Evolutionary conservation across 1,140 invertebrate genomes (phyloP).

Genomic region (Dreissena rostriformis): DNA sequence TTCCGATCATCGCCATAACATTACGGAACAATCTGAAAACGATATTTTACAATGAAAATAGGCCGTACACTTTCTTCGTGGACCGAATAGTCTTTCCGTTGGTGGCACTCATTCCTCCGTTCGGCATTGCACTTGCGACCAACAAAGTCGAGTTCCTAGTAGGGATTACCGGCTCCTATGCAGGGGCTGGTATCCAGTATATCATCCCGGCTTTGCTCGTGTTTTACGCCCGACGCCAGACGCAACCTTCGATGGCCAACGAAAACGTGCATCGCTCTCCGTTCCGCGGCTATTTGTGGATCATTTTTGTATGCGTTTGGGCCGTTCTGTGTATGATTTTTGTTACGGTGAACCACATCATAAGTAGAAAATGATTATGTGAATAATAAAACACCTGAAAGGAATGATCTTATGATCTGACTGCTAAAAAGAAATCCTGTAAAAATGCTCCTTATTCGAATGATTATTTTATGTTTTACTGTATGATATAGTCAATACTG

Average conservation of each 20-base stretch:
- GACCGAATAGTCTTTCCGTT: conserved; percentile 81
- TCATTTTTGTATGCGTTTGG: conserved; percentile 92
- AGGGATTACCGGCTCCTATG: conserved; percentile 94
- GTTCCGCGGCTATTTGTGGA: conserved; percentile 89
- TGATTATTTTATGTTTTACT: too few species aligned
- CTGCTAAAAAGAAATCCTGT: too few species aligned
- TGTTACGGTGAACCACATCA: conserved; percentile 87
- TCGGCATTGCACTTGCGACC: conserved; percentile 91
- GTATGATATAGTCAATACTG: too few species aligned
- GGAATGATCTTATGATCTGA: too few species aligned
- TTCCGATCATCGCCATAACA: conserved; percentile 98
- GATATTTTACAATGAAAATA: conserved; percentile 83
- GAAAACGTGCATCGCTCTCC: conserved; percentile 87
- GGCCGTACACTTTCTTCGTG: conserved; percentile 66
- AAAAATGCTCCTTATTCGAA: too few species aligned
- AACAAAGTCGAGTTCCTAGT: conserved; percentile 88
- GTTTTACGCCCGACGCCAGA: conserved; percentile 86
- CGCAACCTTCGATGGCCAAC: background rate
- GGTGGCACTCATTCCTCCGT: conserved; percentile 91
- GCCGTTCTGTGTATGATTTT: conserved; percentile 89
- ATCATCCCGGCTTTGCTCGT: conserved; percentile 95
- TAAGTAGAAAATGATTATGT: conserved; percentile 64
- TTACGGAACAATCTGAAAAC: conserved; percentile 96
- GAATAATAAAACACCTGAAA: too few species aligned
- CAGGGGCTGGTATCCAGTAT: conserved; percentile 97